Conservation (phyloP, 53 echinoderm and acorn worm species). For the Henricia sp. region DNA sequence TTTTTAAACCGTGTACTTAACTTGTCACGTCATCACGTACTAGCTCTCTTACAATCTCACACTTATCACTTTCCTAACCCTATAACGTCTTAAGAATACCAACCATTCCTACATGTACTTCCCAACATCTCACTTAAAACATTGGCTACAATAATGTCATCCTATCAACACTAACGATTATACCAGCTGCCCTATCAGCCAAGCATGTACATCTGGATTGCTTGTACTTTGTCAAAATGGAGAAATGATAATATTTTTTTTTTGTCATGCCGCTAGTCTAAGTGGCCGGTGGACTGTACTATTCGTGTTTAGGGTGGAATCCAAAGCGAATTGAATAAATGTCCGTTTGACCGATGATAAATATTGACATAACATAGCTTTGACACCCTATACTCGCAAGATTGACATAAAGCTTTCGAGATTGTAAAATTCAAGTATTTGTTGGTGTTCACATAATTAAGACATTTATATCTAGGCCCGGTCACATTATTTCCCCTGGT, state of each 20-base stretch:
- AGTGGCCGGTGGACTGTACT: too few species aligned
- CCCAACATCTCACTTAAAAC: not conserved
- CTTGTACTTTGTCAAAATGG: too few species aligned
- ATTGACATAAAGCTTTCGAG: not conserved
- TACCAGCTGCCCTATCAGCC: not conserved
- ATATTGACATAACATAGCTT: too few species aligned
- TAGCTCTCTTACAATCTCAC: not conserved
- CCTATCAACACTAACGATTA: not conserved
- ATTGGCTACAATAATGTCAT: not conserved
- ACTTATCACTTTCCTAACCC: not conserved
- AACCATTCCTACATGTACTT: not conserved
- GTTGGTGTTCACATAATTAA: not conserved
- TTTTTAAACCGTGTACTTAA: too few species aligned
- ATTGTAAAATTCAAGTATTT: not conserved
- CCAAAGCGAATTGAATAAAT: too few species aligned
- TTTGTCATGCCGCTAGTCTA: too few species aligned
- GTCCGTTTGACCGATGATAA: too few species aligned
- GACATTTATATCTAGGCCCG: too few species aligned
- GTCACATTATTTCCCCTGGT: too few species aligned
- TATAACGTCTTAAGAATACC: constrained; percentile 7
- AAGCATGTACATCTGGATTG: not conserved
- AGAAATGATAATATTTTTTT: too few species aligned
- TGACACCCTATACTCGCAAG: too few species aligned
- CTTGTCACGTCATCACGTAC: not conserved
- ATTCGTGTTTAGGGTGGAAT: too few species aligned